These are phyloP conservation scores for Gyps fulvus DNA, from an alignment of 2,113 vertebrate species.

Conservation along the genomic window DNA sequence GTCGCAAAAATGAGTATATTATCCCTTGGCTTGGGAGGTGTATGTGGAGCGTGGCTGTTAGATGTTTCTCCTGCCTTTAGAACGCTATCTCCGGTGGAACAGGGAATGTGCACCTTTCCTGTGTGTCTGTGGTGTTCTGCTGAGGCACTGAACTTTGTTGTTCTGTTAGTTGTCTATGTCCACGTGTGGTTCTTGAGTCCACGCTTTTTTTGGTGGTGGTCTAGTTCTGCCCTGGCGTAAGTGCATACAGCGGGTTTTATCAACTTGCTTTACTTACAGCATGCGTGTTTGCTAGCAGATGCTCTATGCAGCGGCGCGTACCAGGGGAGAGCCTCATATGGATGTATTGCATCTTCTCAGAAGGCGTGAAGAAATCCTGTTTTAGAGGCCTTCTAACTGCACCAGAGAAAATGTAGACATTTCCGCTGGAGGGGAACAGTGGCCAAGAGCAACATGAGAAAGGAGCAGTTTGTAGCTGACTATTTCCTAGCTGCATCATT, in stretches of 20 bases:
- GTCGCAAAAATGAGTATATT: rapidly evolving
- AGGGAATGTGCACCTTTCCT: not conserved
- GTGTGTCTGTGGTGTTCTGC: rapidly evolving
- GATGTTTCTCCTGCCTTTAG: not conserved
- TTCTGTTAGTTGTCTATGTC: not conserved
- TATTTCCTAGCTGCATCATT: not conserved
- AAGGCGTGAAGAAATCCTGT: not conserved
- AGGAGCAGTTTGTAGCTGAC: not conserved
- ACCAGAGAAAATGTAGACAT: not conserved
- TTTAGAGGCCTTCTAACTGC: not conserved
- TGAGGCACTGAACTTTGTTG: not conserved
- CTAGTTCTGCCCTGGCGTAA: too few relatives aligned
- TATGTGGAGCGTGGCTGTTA: not conserved
- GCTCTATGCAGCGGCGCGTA: rapidly evolving
- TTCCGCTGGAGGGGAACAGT: not conserved
- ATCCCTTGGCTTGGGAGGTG: rapidly evolving
- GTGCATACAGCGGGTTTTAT: not conserved
- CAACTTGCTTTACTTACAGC: not conserved
- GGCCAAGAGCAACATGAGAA: not conserved
- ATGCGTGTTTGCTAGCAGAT: too few relatives aligned
- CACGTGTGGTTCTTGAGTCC: rapidly evolving
- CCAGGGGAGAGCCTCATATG: rapidly evolving
- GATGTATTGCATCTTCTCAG: not conserved
- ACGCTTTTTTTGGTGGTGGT: not conserved
- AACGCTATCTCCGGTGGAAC: too few relatives aligned